Evolutionary conservation across 2,113 vertebrate genomes (phyloP).

Genomic region (Climacteris rufus): DNA sequence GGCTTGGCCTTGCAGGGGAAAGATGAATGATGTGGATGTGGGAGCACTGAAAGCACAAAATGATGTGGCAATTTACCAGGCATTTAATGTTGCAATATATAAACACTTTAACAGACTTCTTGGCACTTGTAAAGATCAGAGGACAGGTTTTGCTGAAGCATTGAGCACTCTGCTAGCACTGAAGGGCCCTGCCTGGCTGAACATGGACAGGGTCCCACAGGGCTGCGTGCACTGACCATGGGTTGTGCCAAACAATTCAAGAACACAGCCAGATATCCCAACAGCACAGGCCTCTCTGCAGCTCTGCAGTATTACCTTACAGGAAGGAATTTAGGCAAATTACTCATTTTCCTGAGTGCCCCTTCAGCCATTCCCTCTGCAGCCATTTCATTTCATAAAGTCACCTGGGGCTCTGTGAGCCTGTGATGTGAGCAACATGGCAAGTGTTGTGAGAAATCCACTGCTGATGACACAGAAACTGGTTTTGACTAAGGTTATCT

Average conservation of each 20-base stretch:
- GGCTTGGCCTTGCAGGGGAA: slow-evolving; percentile 10
- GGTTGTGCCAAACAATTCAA: neutral
- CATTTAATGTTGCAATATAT: slow-evolving; percentile 7
- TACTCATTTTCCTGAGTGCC: neutral
- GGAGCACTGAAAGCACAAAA: neutral
- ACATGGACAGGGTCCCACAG: neutral
- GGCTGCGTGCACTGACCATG: fast-evolving
- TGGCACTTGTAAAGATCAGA: neutral
- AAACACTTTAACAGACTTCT: slow-evolving; percentile 11
- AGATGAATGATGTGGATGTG: neutral
- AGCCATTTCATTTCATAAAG: neutral
- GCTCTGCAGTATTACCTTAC: neutral
- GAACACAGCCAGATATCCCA: neutral
- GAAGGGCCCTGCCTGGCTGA: neutral
- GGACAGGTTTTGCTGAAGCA: neutral
- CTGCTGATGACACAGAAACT: neutral
- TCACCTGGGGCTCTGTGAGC: neutral
- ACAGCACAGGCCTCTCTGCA: neutral
- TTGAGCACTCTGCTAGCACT: neutral
- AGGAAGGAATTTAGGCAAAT: neutral
- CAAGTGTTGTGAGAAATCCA: neutral
- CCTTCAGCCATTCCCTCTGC: neutral
- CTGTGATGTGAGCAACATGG: neutral
- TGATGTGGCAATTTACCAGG: slow-evolving; percentile 24
- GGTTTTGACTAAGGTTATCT: neutral